Evolutionary conservation across 2,113 vertebrate species (phyloP).

Genomic region (Heterocephalus glaber): DNA sequence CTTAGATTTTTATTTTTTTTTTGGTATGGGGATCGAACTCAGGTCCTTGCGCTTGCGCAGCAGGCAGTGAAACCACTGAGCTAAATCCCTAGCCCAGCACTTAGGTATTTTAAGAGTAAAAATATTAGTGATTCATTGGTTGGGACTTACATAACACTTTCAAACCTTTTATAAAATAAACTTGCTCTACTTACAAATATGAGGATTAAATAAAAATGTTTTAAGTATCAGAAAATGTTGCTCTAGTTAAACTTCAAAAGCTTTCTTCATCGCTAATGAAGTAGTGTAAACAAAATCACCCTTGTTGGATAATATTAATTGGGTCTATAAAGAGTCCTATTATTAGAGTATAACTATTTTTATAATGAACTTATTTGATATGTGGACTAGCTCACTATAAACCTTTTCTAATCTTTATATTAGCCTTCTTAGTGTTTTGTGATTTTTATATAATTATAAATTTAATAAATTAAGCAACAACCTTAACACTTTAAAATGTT

Average conservation of each 20-base stretch:
- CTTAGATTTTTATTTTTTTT: too few relatives aligned
- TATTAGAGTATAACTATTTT: conserved; percentile 53
- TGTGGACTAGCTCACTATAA: conserved; percentile 59
- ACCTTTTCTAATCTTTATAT: conserved; percentile 54
- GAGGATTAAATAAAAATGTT: conserved; percentile 65
- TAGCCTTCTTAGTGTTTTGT: conserved; percentile 61
- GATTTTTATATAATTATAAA: conserved; percentile 49
- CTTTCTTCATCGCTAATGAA: conserved; percentile 70
- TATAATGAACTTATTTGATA: conserved; percentile 71
- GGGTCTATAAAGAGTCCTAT: conserved; percentile 59
- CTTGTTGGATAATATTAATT: conserved; percentile 66
- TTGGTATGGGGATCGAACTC: too few relatives aligned
- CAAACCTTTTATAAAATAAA: conserved; percentile 58
- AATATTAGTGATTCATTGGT: conserved; percentile 51
- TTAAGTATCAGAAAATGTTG: conserved; percentile 68
- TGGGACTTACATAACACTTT: conserved; percentile 37
- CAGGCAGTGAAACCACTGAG: too few relatives aligned
- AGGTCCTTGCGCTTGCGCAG: too few relatives aligned
- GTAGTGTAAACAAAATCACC: conserved; percentile 58
- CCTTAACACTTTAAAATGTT: conserved; percentile 51
- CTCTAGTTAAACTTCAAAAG: conserved; percentile 74
- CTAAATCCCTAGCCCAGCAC: too few relatives aligned
- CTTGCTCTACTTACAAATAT: conserved; percentile 68
- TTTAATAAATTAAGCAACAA: conserved; percentile 60
- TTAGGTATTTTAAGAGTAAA: conserved; percentile 49